Percentiles rank a stretch among this genome's conserved stretches.
Evolutionary conservation across 2,797 vertebrate genomes (phyloP).

Genomic region (Danio albolineatus): DNA sequence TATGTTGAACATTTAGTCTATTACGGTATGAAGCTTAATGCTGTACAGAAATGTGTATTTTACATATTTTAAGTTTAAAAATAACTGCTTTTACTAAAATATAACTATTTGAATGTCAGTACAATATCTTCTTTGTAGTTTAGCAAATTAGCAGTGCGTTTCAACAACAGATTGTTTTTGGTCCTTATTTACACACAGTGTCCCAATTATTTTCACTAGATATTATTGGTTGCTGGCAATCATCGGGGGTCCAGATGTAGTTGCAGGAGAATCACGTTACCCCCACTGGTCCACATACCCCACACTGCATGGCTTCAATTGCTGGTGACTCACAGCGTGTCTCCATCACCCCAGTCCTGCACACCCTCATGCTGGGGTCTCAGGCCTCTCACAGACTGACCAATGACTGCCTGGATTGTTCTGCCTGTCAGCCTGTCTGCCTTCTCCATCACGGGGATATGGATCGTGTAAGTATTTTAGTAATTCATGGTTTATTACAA

Average conservation of each 20-base stretch:
- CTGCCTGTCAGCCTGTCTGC: constrained; percentile 93
- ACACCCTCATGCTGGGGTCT: constrained; percentile 82
- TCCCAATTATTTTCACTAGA: constrained; percentile 5
- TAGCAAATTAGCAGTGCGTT: no score
- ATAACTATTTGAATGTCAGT: no score
- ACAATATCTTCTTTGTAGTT: not conserved
- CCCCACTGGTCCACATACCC: constrained; percentile 29
- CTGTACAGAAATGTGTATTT: no score
- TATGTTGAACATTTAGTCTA: no score
- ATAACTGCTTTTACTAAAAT: no score
- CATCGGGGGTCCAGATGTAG: constrained; percentile 46
- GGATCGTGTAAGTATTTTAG: constrained; percentile 88
- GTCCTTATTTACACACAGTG: not conserved
- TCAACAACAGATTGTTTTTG: not conserved
- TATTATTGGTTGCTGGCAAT: not conserved
- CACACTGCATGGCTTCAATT: constrained; percentile 60
- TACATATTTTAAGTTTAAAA: no score
- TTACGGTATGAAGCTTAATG: no score
- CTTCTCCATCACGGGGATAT: constrained; percentile 96
- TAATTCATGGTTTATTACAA: not conserved
- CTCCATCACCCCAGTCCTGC: constrained; percentile 59
- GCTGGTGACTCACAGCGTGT: constrained; percentile 27
- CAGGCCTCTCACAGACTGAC: constrained; percentile 82
- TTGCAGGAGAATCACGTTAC: constrained; percentile 18
- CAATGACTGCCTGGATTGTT: constrained; percentile 96